phyloP scores from a whole-genome alignment of 2,797 vertebrate genomes.

The Ataeniobius toweri region DNA sequence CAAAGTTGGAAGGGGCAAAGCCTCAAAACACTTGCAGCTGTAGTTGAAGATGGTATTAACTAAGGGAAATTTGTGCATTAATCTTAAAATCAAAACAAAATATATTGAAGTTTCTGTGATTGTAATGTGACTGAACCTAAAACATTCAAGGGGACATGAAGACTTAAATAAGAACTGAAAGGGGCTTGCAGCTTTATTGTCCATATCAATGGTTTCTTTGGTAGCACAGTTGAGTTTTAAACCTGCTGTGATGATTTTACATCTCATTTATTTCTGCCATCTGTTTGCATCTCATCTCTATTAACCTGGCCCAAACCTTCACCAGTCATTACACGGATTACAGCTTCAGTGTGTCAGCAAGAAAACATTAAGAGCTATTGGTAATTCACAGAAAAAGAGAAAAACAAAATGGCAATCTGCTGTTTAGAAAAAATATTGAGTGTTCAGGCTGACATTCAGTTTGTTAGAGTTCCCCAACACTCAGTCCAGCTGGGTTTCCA shows the following conservation, averaged over 20 bases:
- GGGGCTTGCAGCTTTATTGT: not conserved
- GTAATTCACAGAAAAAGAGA: not conserved
- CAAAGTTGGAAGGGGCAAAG: not conserved
- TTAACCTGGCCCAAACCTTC: constrained; percentile 58
- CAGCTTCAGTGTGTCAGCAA: constrained; percentile 34
- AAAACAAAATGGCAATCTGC: constrained; percentile 23
- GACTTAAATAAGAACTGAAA: not conserved
- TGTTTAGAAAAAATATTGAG: constrained; percentile 13
- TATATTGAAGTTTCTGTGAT: not conserved
- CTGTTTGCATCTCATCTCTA: constrained; percentile 39
- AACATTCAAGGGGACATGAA: not conserved
- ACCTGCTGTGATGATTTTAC: constrained; percentile 3
- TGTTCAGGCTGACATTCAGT: constrained; percentile 9
- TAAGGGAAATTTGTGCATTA: not conserved
- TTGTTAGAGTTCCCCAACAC: not conserved
- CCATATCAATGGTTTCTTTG: not conserved
- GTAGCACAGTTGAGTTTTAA: not conserved
- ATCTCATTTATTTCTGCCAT: constrained; percentile 13
- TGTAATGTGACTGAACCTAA: not conserved
- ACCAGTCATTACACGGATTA: constrained; percentile 37
- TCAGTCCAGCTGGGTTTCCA: not conserved
- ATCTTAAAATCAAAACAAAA: not conserved
- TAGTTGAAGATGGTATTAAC: not conserved
- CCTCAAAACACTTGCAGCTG: not conserved
- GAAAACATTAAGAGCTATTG: constrained; percentile 3